Base-by-base conservation (phyloP, 2,113 vertebrate species). In the Takifugu bimaculatus region DNA sequence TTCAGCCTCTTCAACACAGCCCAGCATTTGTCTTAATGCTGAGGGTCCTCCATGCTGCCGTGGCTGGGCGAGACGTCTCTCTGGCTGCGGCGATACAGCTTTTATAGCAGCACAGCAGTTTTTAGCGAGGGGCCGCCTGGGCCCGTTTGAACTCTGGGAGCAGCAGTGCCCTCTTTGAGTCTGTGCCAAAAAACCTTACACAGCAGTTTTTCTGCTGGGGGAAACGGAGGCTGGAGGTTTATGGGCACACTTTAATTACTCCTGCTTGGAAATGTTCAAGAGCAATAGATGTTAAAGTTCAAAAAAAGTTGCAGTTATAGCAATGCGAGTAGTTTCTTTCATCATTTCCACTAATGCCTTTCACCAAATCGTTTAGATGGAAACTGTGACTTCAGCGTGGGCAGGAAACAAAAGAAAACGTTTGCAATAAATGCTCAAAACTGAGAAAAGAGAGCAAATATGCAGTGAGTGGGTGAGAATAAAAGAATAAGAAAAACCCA, bases 341-440 rank as follows among this genome's bases (percentile, higher is more conserved):
- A 15, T 53, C 49, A 26, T 65, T 64, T 62, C 44, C 51, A 26
- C 57, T 66, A 54, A 49, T 20, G 64, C 42, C 27, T 49, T 50
- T 47, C 57, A 44, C 57, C 55, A 54, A 68, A 71, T 54, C 35
- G 13, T 77, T 74, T 25, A 26, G 50, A 45, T 29, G 13, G 1
- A 29, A 32, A 51, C 43, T 60, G 72, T 60, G 64, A 53, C 55
- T 39, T 53, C 50, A 42, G 62, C n/a, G 48, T 75, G 62, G 70
- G 77, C 68, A 45, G 56, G 13, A 44, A 70, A 61, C 15, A 1
- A 57, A 54, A 54, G 29, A 55, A 60, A 54, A 58, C 64, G 32
- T 51, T 49, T 43, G n/a, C 10, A 25, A 66, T 39, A 50, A 49
- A 60, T 0, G 26, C 57, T 65, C n/a, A 51, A 68, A 58, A 35